Evolutionary conservation across 2,888 invertebrate species (phyloP).

Genomic region (Pseudoips prasinana): DNA sequence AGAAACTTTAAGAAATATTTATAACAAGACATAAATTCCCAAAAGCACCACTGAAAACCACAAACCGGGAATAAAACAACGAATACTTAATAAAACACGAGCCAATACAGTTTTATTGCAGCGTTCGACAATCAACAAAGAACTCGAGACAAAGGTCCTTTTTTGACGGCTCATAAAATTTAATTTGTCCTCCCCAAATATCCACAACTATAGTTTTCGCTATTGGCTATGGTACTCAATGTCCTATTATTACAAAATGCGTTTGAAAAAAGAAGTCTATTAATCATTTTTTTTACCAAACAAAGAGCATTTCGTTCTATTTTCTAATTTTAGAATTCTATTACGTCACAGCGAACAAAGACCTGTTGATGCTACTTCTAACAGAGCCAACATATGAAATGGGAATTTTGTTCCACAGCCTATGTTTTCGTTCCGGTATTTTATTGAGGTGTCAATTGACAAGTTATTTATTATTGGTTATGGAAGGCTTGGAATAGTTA

Average conservation of each 20-base stretch:
- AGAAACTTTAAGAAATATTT: too few relatives aligned
- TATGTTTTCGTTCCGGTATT: slow-evolving; percentile 42
- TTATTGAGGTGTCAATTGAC: slow-evolving; percentile 28
- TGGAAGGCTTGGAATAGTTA: slow-evolving; percentile 13
- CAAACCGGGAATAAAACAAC: slow-evolving; percentile 17
- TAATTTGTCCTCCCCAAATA: slow-evolving; percentile 43
- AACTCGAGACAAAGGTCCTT: slow-evolving; percentile 43
- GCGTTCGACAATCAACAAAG: slow-evolving; percentile 32
- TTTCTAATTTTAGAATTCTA: slow-evolving; percentile 56
- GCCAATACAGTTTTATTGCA: slow-evolving; percentile 35
- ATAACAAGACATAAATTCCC: too few relatives aligned
- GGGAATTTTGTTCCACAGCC: slow-evolving; percentile 36
- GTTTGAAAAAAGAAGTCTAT: slow-evolving; percentile 38
- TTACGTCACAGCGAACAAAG: slow-evolving; percentile 66
- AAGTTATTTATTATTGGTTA: slow-evolving; percentile 13
- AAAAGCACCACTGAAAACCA: slow-evolving; percentile 11
- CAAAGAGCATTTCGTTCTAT: slow-evolving; percentile 65
- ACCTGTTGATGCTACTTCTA: slow-evolving; percentile 51
- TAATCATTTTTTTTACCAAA: slow-evolving; percentile 47
- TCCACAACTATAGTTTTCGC: slow-evolving; percentile 26
- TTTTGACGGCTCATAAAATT: slow-evolving; percentile 44
- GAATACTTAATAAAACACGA: slow-evolving; percentile 15
- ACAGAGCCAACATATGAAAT: slow-evolving; percentile 53
- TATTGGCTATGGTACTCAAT: slow-evolving; percentile 13
- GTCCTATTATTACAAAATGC: slow-evolving; percentile 29